phyloP scores from a whole-genome alignment of 2,113 vertebrate genomes.

The Phrynocephalus versicolor region DNA sequence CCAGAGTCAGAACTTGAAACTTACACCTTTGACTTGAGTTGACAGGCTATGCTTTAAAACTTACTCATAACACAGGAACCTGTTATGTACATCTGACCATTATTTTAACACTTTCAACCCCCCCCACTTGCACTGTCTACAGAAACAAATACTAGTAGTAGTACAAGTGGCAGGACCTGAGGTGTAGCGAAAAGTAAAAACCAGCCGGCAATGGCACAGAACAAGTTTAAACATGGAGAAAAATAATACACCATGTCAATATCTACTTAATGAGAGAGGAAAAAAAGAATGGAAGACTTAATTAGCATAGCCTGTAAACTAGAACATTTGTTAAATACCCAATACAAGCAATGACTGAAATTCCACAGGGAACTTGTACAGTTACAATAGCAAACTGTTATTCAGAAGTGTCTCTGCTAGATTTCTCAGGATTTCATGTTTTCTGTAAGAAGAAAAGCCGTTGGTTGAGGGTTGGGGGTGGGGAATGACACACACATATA shows the following conservation, averaged over 20 bases:
- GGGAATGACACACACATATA: accelerated
- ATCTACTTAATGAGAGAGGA: not conserved
- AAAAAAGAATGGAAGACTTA: not conserved
- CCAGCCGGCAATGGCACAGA: not conserved
- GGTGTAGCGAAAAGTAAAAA: too few species aligned
- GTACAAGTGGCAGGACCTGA: too few species aligned
- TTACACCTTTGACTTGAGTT: too few species aligned
- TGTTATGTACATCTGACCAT: too few species aligned
- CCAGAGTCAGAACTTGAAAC: too few species aligned
- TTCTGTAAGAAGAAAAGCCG: not conserved
- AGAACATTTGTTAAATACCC: not conserved
- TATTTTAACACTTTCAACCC: too few species aligned
- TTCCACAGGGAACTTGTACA: not conserved
- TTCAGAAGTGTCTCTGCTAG: not conserved
- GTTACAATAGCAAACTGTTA: not conserved
- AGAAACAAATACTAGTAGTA: too few species aligned
- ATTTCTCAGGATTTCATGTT: not conserved
- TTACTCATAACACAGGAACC: too few species aligned
- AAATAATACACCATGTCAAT: not conserved
- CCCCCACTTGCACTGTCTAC: too few species aligned
- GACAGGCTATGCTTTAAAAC: too few species aligned
- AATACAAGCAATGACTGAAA: not conserved
- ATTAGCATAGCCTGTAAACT: not conserved
- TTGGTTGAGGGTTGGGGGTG: not conserved
- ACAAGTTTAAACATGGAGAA: not conserved